Conservation (phyloP, 2,113 vertebrate species). For the Arizona elegans region DNA sequence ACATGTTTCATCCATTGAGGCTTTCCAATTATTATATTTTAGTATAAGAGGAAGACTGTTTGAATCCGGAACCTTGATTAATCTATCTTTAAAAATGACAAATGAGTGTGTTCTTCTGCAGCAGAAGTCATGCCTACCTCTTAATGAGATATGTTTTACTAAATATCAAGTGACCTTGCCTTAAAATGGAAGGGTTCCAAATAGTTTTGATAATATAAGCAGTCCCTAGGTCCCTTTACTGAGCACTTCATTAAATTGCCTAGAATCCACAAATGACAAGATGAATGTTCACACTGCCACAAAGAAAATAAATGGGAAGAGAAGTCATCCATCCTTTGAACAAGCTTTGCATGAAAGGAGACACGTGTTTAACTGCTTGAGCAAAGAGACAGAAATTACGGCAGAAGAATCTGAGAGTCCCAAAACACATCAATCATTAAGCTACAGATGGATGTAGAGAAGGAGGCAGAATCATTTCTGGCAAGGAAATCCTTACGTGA, state of each 20-base stretch:
- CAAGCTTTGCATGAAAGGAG: slow-evolving; percentile 32
- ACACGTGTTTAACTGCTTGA: neutral
- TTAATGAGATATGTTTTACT: neutral
- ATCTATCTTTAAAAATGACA: neutral
- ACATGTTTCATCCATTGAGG: neutral
- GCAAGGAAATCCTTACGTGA: neutral
- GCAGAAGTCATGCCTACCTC: neutral
- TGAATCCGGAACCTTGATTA: neutral
- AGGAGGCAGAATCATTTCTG: neutral
- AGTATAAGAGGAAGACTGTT: neutral
- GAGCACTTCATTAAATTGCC: slow-evolving; percentile 45
- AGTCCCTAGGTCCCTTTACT: slow-evolving; percentile 29
- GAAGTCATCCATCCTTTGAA: neutral
- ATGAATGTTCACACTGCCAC: slow-evolving; percentile 29
- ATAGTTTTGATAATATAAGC: neutral
- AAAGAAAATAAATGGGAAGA: slow-evolving; percentile 38
- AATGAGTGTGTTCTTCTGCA: neutral
- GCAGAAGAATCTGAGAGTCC: slow-evolving; percentile 11
- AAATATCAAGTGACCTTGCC: slow-evolving; percentile 11
- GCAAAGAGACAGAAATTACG: slow-evolving; percentile 1
- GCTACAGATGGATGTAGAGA: neutral
- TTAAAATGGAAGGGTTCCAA: neutral
- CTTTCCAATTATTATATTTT: neutral
- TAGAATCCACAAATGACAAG: slow-evolving; percentile 20
- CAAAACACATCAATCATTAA: neutral